Evolutionary conservation across 2,113 vertebrate genomes (phyloP).

Genomic region (Alethe diademata): DNA sequence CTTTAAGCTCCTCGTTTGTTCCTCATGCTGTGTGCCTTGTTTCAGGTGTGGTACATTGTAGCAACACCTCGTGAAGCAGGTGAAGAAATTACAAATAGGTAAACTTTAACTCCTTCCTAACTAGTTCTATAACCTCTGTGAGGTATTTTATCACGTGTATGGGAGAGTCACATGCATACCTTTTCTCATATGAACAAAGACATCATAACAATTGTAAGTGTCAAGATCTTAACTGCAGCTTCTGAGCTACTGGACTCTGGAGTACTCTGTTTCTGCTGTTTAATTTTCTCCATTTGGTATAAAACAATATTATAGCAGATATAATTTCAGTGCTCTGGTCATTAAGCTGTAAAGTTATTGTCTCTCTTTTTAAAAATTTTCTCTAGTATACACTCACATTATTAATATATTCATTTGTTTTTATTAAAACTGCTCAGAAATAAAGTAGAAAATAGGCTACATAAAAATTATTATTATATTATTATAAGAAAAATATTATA

Average conservation of each 20-base stretch:
- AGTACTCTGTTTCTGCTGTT: background rate
- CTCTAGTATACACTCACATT: background rate
- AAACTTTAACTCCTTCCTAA: background rate
- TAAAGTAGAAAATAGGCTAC: background rate
- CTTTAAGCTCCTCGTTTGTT: background rate
- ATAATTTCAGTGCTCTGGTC: background rate
- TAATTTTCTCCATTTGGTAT: background rate
- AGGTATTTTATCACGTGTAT: background rate
- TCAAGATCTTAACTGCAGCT: background rate
- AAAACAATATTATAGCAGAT: background rate
- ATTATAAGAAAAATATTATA: background rate
- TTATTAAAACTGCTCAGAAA: background rate
- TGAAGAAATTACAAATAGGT: background rate
- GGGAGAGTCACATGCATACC: background rate
- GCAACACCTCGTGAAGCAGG: background rate
- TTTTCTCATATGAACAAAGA: background rate
- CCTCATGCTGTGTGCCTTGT: rapidly evolving
- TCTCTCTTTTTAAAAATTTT: background rate
- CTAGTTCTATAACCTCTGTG: background rate
- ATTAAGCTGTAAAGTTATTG: background rate
- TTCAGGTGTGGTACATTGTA: background rate
- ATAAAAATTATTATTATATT: background rate
- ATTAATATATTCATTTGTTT: background rate
- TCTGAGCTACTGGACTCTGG: background rate
- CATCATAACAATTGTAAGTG: background rate